Conservation (phyloP, 2,797 vertebrate genomes). For the Numenius phaeopus region DNA sequence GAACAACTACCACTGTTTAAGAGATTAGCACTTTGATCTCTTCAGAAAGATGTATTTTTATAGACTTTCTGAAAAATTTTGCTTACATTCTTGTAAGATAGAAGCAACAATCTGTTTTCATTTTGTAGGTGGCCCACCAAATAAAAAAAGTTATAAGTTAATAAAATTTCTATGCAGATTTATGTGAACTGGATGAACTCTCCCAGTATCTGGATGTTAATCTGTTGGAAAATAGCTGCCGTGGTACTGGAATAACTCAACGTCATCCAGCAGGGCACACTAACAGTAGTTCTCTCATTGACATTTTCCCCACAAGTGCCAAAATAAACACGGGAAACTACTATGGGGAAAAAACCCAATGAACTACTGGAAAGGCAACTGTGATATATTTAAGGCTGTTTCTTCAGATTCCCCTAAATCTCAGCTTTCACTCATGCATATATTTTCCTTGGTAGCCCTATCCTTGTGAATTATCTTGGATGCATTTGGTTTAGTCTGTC, state of each 20-base stretch:
- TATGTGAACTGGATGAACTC: constrained; percentile 59
- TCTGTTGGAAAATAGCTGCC: constrained; percentile 80
- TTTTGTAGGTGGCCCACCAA: constrained; percentile 55
- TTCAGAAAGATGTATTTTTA: not conserved
- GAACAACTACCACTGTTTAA: not conserved
- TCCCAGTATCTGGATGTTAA: constrained; percentile 72
- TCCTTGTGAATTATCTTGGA: not conserved
- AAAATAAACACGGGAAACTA: constrained; percentile 78
- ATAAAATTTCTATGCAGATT: constrained; percentile 49
- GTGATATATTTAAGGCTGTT: constrained; percentile 17
- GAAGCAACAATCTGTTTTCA: not conserved
- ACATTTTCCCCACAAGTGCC: constrained; percentile 75
- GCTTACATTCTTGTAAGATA: too few relatives aligned
- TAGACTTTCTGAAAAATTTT: not conserved
- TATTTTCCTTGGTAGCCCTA: constrained; percentile 25
- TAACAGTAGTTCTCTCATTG: constrained; percentile 72
- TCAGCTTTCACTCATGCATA: not conserved
- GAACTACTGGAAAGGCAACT: constrained; percentile 66
- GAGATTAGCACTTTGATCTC: not conserved
- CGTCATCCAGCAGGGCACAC: constrained; percentile 68
- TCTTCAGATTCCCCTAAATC: constrained; percentile 29
- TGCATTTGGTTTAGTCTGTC: not conserved
- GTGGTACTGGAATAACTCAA: constrained; percentile 77
- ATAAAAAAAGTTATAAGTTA: constrained; percentile 49
- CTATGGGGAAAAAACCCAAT: constrained; percentile 46